Evolutionary conservation across 2,888 invertebrate genomes (phyloP).

Genomic region (Noctua janthe): DNA sequence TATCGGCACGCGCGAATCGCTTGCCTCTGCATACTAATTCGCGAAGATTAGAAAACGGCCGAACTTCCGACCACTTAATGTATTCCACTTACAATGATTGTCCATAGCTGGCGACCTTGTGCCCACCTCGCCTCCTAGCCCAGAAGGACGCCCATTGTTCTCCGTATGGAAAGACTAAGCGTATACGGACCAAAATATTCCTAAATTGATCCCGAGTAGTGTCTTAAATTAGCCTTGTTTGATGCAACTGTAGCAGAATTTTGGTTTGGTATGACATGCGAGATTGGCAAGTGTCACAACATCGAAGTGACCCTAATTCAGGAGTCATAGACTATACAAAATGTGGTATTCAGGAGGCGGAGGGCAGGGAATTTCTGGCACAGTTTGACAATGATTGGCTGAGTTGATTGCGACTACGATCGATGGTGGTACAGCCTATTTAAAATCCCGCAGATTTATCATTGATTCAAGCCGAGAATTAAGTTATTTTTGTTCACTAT

Average conservation of each 20-base stretch:
- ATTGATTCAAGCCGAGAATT: neutral
- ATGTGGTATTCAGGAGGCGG: neutral
- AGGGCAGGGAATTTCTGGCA: neutral
- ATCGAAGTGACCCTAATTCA: neutral
- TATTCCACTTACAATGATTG: slow-evolving; percentile 63
- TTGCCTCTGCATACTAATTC: slow-evolving; percentile 61
- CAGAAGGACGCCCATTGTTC: slow-evolving; percentile 80
- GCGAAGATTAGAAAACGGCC: slow-evolving; percentile 63
- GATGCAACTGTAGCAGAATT: slow-evolving; percentile 55
- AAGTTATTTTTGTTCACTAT: neutral
- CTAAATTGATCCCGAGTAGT: slow-evolving; percentile 45
- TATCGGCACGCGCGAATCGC: slow-evolving; percentile 48
- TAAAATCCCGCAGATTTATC: neutral
- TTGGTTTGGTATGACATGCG: neutral
- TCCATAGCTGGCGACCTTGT: slow-evolving; percentile 63
- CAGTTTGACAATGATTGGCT: neutral
- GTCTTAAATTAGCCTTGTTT: slow-evolving; percentile 43
- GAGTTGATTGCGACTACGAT: neutral
- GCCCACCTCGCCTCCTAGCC: slow-evolving; percentile 66
- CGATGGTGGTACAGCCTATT: neutral
- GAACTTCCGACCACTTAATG: slow-evolving; percentile 67
- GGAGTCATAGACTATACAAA: neutral
- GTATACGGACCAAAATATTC: slow-evolving; percentile 60
- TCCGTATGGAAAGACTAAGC: slow-evolving; percentile 64
- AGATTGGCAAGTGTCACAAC: neutral